These are phyloP conservation scores for Ceriagrion tenellum DNA, from an alignment of 2,888 invertebrate genomes.

Conservation along the genomic window DNA sequence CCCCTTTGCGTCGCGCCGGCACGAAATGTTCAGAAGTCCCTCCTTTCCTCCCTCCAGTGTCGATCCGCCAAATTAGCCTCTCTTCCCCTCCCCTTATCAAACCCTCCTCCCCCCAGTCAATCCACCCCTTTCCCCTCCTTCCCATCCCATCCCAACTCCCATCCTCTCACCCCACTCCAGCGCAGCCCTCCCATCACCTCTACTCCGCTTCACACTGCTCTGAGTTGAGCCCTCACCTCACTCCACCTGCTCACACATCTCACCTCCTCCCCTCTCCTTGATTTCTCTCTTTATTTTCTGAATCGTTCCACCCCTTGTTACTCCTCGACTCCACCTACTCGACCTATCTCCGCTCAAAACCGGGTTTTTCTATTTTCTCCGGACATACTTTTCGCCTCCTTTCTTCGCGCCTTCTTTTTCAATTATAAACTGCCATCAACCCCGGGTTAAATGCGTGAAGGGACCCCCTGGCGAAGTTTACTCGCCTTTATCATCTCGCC, in stretches of 20 bases:
- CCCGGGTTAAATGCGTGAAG: conserved; percentile 16
- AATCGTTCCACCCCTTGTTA: background rate
- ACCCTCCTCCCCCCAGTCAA: background rate
- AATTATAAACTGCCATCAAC: conserved; percentile 20
- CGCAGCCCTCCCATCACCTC: background rate
- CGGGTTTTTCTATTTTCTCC: background rate
- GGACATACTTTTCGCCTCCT: background rate
- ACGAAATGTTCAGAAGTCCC: conserved; percentile 20
- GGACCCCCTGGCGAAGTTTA: background rate
- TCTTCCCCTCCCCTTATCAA: background rate
- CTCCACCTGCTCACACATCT: background rate
- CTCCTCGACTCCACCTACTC: background rate
- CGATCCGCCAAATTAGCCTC: conserved; percentile 24
- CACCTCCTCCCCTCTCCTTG: background rate
- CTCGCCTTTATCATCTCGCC: background rate
- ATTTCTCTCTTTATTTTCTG: background rate
- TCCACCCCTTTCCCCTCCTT: too few relatives aligned
- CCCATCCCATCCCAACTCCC: background rate
- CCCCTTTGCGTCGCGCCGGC: background rate
- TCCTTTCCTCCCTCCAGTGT: background rate
- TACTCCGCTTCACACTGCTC: background rate
- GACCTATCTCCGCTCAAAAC: background rate
- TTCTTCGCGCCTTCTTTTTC: background rate
- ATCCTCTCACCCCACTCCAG: background rate
- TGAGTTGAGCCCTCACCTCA: background rate